phyloP scores from a whole-genome alignment of 2,888 invertebrate genomes.

The Oconnorella tubifera region DNA sequence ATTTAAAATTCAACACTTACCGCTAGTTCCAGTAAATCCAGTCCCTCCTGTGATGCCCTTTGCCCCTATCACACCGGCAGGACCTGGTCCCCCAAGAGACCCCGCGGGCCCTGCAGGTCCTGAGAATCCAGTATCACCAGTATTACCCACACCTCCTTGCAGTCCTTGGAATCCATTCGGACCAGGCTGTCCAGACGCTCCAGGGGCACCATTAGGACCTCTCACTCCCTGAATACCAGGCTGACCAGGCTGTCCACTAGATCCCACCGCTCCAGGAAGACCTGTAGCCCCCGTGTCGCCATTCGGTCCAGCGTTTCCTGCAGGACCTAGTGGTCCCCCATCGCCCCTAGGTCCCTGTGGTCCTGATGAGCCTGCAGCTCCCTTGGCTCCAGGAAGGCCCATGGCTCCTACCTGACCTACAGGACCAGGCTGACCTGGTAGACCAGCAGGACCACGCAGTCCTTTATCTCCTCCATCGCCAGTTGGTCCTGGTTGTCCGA shows the following conservation, averaged over 20 bases:
- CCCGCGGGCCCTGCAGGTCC: constrained; percentile 18
- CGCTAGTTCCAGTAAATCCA: constrained; percentile 9
- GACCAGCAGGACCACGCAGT: constrained; percentile 11
- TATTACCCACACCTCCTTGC: constrained; percentile 62
- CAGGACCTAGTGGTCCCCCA: constrained; percentile 22
- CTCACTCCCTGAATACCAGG: constrained; percentile 8
- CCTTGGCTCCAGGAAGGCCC: constrained; percentile 18
- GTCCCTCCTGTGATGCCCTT: constrained; percentile 20
- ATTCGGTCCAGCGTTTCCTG: background rate
- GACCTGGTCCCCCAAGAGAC: too few species aligned
- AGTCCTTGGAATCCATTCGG: constrained; percentile 42
- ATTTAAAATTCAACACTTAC: constrained; percentile 37
- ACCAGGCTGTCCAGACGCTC: background rate
- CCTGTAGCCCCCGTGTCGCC: constrained; percentile 22
- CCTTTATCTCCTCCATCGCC: constrained; percentile 11
- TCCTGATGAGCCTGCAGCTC: constrained; percentile 18
- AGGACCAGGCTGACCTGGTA: constrained; percentile 19
- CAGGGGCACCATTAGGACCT: background rate
- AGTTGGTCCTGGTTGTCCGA: constrained; percentile 9
- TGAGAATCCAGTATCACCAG: constrained; percentile 13
- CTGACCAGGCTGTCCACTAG: constrained; percentile 60
- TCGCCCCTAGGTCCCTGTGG: constrained; percentile 18
- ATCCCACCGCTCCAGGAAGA: constrained; percentile 18
- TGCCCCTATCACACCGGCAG: too few species aligned
- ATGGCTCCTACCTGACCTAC: constrained; percentile 10